phyloP scores from a whole-genome alignment of 64 coral and sea anemone species.

The Dendrophyllia cribrosa region DNA sequence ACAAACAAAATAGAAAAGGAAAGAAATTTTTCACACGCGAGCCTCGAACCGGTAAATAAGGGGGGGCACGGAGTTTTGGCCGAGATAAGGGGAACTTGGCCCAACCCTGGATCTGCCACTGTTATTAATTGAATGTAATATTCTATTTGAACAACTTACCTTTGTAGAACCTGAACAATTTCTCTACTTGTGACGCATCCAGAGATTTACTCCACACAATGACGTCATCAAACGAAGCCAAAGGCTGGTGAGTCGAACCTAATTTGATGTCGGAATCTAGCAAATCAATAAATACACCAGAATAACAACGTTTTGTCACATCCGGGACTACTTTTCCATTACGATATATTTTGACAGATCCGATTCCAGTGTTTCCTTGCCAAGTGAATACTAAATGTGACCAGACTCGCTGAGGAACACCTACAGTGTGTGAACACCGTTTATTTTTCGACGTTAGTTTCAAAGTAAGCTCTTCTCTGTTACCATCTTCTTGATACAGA shows the following conservation, averaged over 20 bases:
- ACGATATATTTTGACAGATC: not conserved
- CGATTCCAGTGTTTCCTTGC: not conserved
- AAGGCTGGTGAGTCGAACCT: no score
- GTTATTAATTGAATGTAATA: no score
- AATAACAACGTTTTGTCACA: not conserved
- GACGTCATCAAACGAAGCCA: not conserved
- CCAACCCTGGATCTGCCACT: no score
- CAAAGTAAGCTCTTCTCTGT: not conserved
- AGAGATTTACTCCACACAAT: constrained; percentile 3
- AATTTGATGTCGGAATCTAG: no score
- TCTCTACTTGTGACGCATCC: not conserved
- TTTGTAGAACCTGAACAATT: constrained; percentile 13
- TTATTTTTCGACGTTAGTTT: not conserved
- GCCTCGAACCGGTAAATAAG: no score
- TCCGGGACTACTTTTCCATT: not conserved
- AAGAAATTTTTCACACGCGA: no score
- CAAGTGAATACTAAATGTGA: constrained; percentile 25
- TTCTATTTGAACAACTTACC: not conserved
- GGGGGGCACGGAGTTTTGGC: no score
- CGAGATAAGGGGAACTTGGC: no score
- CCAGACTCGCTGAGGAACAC: constrained; percentile 27
- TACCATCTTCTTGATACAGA: not conserved
- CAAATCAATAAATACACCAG: no score
- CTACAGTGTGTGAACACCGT: not conserved
- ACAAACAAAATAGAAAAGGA: no score